phyloP scores from a whole-genome alignment of 2,113 vertebrate genomes.

The Laticauda laticaudata region DNA sequence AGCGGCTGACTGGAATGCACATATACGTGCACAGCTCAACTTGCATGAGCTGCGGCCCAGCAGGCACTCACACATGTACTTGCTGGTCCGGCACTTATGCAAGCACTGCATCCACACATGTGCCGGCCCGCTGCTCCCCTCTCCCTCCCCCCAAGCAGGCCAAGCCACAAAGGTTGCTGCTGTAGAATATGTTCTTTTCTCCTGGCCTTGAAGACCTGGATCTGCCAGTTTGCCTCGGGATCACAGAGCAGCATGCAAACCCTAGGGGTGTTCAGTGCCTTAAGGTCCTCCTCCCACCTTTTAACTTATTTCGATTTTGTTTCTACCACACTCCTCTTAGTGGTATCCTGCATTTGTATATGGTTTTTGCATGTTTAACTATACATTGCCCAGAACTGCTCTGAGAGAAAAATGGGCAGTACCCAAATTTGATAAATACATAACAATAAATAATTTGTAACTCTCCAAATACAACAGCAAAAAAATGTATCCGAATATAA shows the following conservation, averaged over 20 bases:
- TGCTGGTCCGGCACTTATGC: neutral
- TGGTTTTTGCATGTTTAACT: neutral
- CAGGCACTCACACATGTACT: neutral
- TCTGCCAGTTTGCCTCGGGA: neutral
- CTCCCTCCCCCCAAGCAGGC: neutral
- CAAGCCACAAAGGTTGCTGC: neutral
- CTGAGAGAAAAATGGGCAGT: neutral
- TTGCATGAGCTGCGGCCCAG: neutral
- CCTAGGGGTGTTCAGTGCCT: neutral
- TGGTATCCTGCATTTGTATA: neutral
- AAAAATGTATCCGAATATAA: neutral
- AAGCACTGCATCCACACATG: neutral
- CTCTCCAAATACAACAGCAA: neutral
- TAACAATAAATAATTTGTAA: conserved; percentile 10
- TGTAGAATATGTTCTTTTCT: neutral
- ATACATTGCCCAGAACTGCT: neutral
- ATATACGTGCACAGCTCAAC: neutral
- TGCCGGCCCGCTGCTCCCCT: neutral
- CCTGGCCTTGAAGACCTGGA: neutral
- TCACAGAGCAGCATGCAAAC: neutral
- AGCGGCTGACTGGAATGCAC: neutral
- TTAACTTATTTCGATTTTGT: neutral
- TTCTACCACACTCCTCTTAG: neutral
- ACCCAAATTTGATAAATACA: neutral
- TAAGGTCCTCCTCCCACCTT: neutral